Base-by-base conservation (phyloP, 2,113 vertebrate genomes). In the Pollimyrus isidori region DNA sequence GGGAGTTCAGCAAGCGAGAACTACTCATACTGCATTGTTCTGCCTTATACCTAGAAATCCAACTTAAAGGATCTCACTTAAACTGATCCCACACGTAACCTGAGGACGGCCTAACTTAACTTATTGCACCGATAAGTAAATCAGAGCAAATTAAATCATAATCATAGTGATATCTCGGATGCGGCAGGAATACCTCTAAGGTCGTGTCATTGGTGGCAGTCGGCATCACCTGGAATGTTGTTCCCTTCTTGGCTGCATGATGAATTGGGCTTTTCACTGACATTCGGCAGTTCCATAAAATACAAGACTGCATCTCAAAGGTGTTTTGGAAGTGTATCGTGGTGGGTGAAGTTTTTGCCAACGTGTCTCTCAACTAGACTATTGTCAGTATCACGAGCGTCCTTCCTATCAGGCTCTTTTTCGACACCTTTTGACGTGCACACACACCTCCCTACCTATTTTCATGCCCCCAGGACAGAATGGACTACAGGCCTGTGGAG, bases 401-500 rank as follows among this genome's bases (percentile, higher is more conserved):
- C 94, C 92, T 91, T 92, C 90, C 92, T 92, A 92, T 92, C 92
- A 91, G 91, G 93, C 90, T 92, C 19, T 88, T 89, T 91, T 91
- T 90, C 83, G 0, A 89, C 46, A 9, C 7, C 42, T 23, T 48
- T 48, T 19, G 2, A 90, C 86, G 73, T 86, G 87, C 69, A 50
- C 48, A 52, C 52, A 52, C 52, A 26, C 35, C 4, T 87, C 35
- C 65, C 89, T 73, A 89, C 90, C 84, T 88, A n/a, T 39, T 35
- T 42, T 69, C n/a, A 65, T 21, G 3, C 82, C 93, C 93, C 92
- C 88, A 88, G 92, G 94, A 94, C 94, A 92, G 89, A 91, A 93
- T 93, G 93, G 94, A 90, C 93, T 95, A 95, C 87, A 92, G 88
- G 89, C 89, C 90, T 91, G 65, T 88, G 91, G 91, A 93, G 94